Evolutionary conservation across 53 echinoderm and acorn worm species (phyloP).

Genomic region (Stichopus horrens): DNA sequence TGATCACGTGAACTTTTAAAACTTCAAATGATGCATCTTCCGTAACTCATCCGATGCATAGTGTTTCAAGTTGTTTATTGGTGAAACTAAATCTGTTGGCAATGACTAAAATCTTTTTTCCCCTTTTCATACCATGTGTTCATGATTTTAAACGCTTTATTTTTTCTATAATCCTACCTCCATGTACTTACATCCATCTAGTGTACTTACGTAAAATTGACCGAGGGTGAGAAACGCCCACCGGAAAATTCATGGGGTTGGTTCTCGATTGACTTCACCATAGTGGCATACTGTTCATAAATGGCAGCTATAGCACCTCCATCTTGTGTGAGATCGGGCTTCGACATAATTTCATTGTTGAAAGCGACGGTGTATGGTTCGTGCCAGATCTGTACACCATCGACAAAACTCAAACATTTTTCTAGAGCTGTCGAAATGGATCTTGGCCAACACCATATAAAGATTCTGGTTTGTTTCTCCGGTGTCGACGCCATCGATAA

Average conservation of each 20-base stretch:
- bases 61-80: no score
- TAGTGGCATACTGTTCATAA: background rate
- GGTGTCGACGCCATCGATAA: conserved; percentile 7
- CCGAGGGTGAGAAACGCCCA: background rate
- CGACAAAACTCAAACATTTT: conserved; percentile 24
- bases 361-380: conserved; percentile 35
- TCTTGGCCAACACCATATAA: conserved; percentile 37
- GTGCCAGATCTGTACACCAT: conserved; percentile 17
- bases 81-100: no score
- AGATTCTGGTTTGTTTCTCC: conserved; percentile 18
- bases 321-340: background rate
- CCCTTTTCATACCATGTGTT: no score
- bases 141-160: no score
- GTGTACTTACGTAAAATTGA: conserved; percentile 14
- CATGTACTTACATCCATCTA: no score
- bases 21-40: no score
- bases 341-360: background rate
- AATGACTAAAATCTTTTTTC: no score
- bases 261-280: background rate
- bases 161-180: no score
- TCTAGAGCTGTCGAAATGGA: conserved; percentile 1
- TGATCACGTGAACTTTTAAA: no score
- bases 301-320: background rate
- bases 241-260: conserved; percentile 34
- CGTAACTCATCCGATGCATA: no score